These are phyloP conservation scores for Ryuthela nishihirai DNA, from an alignment of 2,888 invertebrate species.

Conservation along the genomic window DNA sequence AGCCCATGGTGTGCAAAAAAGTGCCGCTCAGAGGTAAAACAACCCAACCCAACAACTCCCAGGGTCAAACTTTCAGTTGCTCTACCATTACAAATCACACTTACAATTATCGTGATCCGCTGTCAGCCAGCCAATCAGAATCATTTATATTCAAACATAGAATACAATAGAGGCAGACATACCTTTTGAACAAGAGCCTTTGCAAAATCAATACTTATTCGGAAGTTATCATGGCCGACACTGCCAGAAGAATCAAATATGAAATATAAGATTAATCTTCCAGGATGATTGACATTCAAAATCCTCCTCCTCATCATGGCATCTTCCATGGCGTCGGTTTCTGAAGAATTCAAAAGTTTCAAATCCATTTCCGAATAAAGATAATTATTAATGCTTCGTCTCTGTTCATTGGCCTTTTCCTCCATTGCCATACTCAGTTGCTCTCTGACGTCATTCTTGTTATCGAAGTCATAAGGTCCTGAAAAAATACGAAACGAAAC, in stretches of 20 bases:
- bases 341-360: no score
- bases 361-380: no score
- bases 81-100: no score
- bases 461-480: conserved; percentile 26
- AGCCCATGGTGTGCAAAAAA: no score
- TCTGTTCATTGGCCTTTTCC: conserved; percentile 17
- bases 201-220: conserved; percentile 19
- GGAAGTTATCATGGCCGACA: conserved; percentile 16
- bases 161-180: conserved; percentile 1
- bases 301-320: background rate
- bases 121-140: no score
- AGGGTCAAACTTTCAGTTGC: no score
- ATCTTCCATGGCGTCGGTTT: no score
- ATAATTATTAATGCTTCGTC: no score
- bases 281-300: conserved; percentile 12
- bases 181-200: conserved; percentile 29
- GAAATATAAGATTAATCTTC: conserved; percentile 31
- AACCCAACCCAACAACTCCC: no score
- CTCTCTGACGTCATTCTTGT: background rate
- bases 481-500: no score
- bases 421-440: conserved; percentile 1
- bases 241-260: conserved; percentile 35
- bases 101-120: no score
- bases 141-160: background rate
- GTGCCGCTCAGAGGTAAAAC: no score